Base-by-base conservation (phyloP, 2,888 invertebrate genomes). In the Mechanitis messenoides region DNA sequence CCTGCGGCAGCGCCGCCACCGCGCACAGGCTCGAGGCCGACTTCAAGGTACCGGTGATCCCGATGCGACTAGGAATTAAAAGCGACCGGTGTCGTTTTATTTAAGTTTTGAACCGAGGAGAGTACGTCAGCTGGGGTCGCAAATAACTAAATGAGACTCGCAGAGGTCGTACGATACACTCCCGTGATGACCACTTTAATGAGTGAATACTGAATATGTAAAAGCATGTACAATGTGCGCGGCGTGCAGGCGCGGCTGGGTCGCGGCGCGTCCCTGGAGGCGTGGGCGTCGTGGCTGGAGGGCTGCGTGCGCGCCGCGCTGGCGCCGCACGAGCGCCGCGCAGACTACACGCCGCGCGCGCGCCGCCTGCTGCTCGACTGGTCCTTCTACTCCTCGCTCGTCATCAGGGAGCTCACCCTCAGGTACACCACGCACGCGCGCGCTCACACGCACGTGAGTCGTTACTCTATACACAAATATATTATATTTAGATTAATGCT, bases 341-440 rank as follows among this genome's bases (percentile, higher is more conserved):
- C 94, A 3, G 95, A 94, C 73, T 97, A 96, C 87, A 94, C 95
- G 31, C 94, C 95, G 79, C 95, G 95, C 58, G 97, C 91, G 53
- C 73, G 84, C 2, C 96, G 98, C 78, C 97, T 99, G 90, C 92
- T 99, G 74, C 93, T 99, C 66, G 98, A 98, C 89, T 99, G 99
- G 99, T 98, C 97, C 71, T 99, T 98, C 91, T 99, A 98, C 90
- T 97, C 98, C 83, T 98, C 98, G 61, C 97, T 98, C 94, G 97
- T 99, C 63, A 99, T 99, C 73, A 92, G 99, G 56, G 99, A 99
- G 87, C 92, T 99, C 69, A 99, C 99, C 54, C 91, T 99, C 68
- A 75, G 85, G 84, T 84, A 58, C 42, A 11, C 42, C 42, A 42
- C 50, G 47, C 46, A 56, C 62, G 6, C 31, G 47, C 45, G 45